Evolutionary conservation across 2,888 invertebrate genomes (phyloP), one percentile per base, ranked within the genome.

Genomic region (Catocala sponsa): DNA sequence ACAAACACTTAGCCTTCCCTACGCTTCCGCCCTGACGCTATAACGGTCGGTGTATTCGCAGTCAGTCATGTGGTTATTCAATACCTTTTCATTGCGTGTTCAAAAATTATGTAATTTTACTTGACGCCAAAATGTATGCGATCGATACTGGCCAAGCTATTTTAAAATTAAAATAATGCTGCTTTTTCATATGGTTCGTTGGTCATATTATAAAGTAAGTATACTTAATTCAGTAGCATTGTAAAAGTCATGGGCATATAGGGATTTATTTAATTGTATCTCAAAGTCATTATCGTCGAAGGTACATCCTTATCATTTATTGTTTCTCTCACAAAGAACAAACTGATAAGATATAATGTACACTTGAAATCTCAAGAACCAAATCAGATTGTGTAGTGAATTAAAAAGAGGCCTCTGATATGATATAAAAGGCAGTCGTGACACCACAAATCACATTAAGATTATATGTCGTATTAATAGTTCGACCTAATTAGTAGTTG

Each of bases 401-500:
- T 43, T 48, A 5, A 42, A 4, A 32, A 5, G 33, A 11, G 7
- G 12, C 32, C 38, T 55, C 48, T 48, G 11, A 11, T 6, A 43
- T 47, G 55, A 41, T 1, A 49, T 44, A 41, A 50, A 65, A 41
- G 47, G 35, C 61, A 63, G 53, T 38, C 48, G 61, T 38, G 35
- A 15, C 12, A 47, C 33, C 1, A 43, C n/a, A 48, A 66, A 47
- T 55, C 49, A 59, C 48, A 47, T 49, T 35, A 63, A 46, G 55
- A 25, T 9, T 46, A 59, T 12, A 48, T 52, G 35, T 42, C 15
- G 53, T 55, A 47, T 68, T 47, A 71, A 61, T 72, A 75, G 76
- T 83, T 81, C 81, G 89, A 87, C 91, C 91, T 78, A 89, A 83
- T 89, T 87, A 77, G 65, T 86, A 77, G 65, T 77, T 72, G 80